These are phyloP conservation scores for Scomberomorus guttatus DNA, from an alignment of 2,797 vertebrate species.

Conservation along the genomic window DNA sequence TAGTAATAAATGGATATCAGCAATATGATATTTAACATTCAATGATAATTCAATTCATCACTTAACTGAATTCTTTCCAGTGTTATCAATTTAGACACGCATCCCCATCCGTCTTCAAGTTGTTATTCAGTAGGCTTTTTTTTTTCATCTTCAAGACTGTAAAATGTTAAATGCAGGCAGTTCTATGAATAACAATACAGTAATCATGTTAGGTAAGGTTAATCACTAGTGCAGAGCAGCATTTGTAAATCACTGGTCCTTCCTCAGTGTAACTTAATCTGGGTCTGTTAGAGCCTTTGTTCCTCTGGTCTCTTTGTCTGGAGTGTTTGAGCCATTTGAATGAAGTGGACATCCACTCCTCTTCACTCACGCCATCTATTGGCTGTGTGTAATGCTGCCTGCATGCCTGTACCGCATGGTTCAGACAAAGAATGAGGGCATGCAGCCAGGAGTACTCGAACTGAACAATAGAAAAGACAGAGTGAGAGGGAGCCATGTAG, in stretches of 20 bases:
- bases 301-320: slow-evolving; percentile 48
- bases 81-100: not conserved
- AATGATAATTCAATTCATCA: not conserved
- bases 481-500: slow-evolving; percentile 8
- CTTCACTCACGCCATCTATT: slow-evolving; percentile 71
- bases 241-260: slow-evolving; percentile 5
- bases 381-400: slow-evolving; percentile 20
- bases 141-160: not conserved
- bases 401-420: slow-evolving; percentile 8
- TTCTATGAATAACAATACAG: not conserved
- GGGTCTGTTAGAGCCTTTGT: slow-evolving; percentile 22
- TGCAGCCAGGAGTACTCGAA: slow-evolving; percentile 19
- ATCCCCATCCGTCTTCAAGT: not conserved
- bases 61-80: not conserved
- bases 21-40: not conserved
- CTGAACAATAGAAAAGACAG: slow-evolving; percentile 28
- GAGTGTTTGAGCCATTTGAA: not conserved
- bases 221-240: not conserved
- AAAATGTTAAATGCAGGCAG: not conserved
- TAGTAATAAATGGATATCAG: no score
- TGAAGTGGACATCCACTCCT: slow-evolving; percentile 22
- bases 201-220: not conserved
- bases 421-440: slow-evolving; percentile 46
- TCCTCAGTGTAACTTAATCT: slow-evolving; percentile 10
- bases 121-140: not conserved